phyloP scores from a whole-genome alignment of 1,140 invertebrate genomes.

The Lethrus apterus region DNA sequence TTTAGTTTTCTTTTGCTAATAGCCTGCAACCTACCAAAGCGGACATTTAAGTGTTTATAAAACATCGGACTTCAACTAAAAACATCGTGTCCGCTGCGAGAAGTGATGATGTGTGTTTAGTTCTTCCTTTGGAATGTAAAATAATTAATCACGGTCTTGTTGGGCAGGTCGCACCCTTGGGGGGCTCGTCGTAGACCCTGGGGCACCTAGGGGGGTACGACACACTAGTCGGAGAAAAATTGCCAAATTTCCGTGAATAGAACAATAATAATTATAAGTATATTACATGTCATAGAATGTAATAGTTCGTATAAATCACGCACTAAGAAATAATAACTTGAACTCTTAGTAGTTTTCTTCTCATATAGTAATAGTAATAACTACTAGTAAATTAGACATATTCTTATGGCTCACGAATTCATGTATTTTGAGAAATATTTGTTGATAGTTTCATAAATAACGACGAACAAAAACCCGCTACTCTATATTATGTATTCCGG shows the following conservation, averaged over 20 bases:
- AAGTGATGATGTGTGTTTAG: constrained; percentile 25
- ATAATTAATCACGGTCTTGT: constrained; percentile 15
- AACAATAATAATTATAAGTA: constrained; percentile 11
- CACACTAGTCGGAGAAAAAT: constrained; percentile 7
- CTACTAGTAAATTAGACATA: no score
- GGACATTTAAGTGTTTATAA: constrained; percentile 1
- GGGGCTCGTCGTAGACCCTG: constrained; percentile 1
- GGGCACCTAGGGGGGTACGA: constrained; percentile 10
- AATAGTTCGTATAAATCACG: constrained; percentile 5
- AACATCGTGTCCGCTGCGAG: constrained; percentile 14
- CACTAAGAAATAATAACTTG: no score
- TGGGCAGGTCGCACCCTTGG: constrained; percentile 5
- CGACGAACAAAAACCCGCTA: no score
- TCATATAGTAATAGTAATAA: no score
- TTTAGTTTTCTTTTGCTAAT: background rate
- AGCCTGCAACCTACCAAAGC: background rate
- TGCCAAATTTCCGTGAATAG: constrained; percentile 12
- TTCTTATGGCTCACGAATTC: no score
- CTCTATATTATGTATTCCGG: no score
- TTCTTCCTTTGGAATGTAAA: constrained; percentile 15
- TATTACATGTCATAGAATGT: constrained; percentile 8
- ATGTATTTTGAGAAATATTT: no score
- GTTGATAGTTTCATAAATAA: no score
- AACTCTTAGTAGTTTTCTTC: no score
- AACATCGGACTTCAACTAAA: constrained; percentile 5